phyloP scores from a whole-genome alignment of 1,140 invertebrate species.

The Cotesia vestalis region DNA sequence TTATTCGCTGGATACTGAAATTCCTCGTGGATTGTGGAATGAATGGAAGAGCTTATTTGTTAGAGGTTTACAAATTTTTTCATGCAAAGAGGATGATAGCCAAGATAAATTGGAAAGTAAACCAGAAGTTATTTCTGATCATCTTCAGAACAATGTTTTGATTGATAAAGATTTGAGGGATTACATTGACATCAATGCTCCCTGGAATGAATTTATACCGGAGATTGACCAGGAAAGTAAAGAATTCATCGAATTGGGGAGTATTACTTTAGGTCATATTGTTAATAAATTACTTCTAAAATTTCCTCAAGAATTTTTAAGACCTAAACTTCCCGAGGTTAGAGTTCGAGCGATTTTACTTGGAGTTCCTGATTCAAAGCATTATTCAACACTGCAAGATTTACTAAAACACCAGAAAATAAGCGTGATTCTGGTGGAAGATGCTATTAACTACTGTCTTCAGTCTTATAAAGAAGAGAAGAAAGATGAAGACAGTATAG shows the following conservation, averaged over 20 bases:
- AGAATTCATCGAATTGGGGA: constrained; percentile 58
- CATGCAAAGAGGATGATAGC: background rate
- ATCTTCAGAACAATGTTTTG: constrained; percentile 52
- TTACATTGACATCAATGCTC: constrained; percentile 51
- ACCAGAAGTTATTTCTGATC: background rate
- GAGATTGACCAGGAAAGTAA: constrained; percentile 46
- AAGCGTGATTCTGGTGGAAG: constrained; percentile 65
- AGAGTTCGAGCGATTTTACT: constrained; percentile 64
- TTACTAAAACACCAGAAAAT: constrained; percentile 64
- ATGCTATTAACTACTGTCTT: constrained; percentile 69
- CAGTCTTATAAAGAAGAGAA: constrained; percentile 66
- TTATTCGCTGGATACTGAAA: constrained; percentile 62
- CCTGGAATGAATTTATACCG: constrained; percentile 56
- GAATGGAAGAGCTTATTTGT: constrained; percentile 68
- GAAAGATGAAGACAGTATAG: constrained; percentile 64
- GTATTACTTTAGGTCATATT: constrained; percentile 66
- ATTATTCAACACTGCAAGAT: constrained; percentile 60
- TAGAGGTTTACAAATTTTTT: constrained; percentile 65
- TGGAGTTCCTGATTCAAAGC: constrained; percentile 60
- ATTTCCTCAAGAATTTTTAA: constrained; percentile 26
- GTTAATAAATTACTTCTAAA: constrained; percentile 67
- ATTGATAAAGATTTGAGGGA: constrained; percentile 56
- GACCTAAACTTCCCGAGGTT: constrained; percentile 54
- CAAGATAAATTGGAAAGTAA: background rate
- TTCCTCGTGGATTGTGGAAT: constrained; percentile 62